Evolutionary conservation across 2,888 invertebrate genomes (phyloP).

Genomic region (Eupithecia subfuscata): DNA sequence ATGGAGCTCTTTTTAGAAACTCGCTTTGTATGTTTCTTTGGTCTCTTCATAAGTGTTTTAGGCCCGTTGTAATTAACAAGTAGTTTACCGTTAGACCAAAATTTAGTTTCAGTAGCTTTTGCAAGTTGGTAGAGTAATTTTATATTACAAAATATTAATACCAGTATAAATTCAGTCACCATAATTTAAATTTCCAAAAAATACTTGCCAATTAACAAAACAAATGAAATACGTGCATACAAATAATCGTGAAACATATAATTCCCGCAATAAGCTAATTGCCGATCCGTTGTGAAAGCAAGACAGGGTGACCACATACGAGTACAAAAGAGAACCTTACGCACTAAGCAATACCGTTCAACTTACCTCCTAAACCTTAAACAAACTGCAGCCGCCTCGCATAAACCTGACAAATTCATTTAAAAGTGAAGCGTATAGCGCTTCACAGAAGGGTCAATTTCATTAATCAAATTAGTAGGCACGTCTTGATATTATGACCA

Average conservation of each 20-base stretch:
- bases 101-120: neutral
- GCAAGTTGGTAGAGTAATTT: neutral
- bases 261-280: constrained; percentile 36
- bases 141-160: constrained; percentile 4
- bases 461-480: constrained; percentile 60
- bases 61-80: neutral
- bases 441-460: constrained; percentile 51
- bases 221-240: constrained; percentile 39
- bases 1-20: too few species aligned
- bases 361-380: constrained; percentile 56
- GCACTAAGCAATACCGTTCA: constrained; percentile 52
- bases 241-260: constrained; percentile 35
- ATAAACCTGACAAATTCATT: constrained; percentile 44
- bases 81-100: neutral
- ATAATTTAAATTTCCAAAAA: neutral
- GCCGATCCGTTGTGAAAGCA: constrained; percentile 58
- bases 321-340: constrained; percentile 37
- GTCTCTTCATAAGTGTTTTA: neutral
- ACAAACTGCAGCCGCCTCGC: constrained; percentile 31
- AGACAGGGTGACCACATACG: constrained; percentile 68
- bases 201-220: constrained; percentile 35
- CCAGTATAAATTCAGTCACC: neutral
- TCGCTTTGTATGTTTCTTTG: neutral
- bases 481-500: constrained; percentile 82
- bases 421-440: constrained; percentile 61